Evolutionary conservation across 2,797 vertebrate species (phyloP), one percentile per base, ranked within the genome.

Genomic region (Columba guinea): DNA sequence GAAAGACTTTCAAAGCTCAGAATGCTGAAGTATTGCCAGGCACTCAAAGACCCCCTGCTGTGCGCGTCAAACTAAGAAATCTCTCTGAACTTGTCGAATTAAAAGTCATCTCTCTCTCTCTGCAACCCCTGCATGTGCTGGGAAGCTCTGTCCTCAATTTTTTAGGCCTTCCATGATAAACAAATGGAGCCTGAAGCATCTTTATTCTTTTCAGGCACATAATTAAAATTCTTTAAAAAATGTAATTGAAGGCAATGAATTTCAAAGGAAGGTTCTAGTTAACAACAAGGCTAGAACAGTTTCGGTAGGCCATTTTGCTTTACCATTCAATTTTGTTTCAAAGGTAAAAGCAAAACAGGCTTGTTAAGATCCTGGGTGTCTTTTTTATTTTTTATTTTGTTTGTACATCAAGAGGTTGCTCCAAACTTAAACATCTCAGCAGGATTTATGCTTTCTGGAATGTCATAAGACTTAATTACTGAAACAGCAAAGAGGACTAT

Each of bases 31-130:
- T 98, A 98, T 97, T 97, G 98, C 98, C 98, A 97, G 95, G 96
- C 97, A 96, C 98, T 99, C 99, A 99, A 99, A 99, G 98, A 98
- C 99, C 99, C 98, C 99, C 98, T 97, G 98, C 98, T 96, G 98
- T 96, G 98, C 73, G 92, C 98, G 98, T 99, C 99, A 99, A 99
- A 99, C 99, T 98, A 98, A 98, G 98, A 99, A 99, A 98, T 99
- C 98, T 99, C 98, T 99, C 98, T 98, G 98, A 98, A 98, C 98
- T 99, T 98, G 98, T 98, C 98, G 98, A 99, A 99, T 99, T 99
- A 99, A 99, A 98, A 99, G 98, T 99, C 98, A 98, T 98, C 97
- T 98, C 98, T 97, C 97, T 97, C 98, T 98, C 98, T 98, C 97
- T 97, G 98, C 98, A 98, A 98, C 98, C 98, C 98, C 97, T 98